phyloP scores from a whole-genome alignment of 2,113 vertebrate species.

The Anguilla japonica region DNA sequence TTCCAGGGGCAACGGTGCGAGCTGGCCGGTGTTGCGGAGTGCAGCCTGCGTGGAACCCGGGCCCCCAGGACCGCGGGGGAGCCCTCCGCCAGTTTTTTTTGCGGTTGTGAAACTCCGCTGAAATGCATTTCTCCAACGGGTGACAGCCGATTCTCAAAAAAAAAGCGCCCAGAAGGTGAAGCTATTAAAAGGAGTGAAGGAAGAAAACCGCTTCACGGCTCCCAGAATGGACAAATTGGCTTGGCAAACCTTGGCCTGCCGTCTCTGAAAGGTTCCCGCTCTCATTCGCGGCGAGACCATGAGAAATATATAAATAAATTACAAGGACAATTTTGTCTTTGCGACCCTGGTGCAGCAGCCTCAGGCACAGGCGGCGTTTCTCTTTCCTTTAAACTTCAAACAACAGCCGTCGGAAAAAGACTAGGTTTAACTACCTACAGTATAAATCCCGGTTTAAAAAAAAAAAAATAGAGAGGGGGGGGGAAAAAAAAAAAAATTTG shows the following conservation, averaged over 20 bases:
- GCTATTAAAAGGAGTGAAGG: constrained; percentile 63
- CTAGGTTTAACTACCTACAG: background rate
- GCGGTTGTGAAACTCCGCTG: no score
- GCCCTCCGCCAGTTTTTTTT: no score
- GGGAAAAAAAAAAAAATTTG: background rate
- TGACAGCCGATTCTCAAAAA: background rate
- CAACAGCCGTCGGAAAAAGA: background rate
- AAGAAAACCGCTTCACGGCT: constrained; percentile 65
- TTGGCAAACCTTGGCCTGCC: constrained; percentile 56
- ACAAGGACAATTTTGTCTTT: background rate
- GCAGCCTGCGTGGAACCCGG: background rate
- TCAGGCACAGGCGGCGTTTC: background rate
- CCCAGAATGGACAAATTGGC: constrained; percentile 51
- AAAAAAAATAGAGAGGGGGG: no score
- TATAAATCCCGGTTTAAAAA: constrained; percentile 1
- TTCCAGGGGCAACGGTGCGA: background rate
- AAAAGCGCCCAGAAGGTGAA: constrained; percentile 33
- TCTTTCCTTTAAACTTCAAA: background rate
- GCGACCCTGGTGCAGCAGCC: background rate
- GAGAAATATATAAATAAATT: constrained; percentile 47
- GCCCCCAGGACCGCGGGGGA: no score
- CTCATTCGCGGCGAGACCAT: constrained; percentile 59
- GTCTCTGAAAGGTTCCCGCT: constrained; percentile 58
- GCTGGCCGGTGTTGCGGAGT: background rate
- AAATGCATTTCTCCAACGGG: no score